A percentile compares a stretch with the other conserved stretches of the same genome.
Conservation (phyloP, 2,797 vertebrate species). For the Bradypodion ventrale region DNA sequence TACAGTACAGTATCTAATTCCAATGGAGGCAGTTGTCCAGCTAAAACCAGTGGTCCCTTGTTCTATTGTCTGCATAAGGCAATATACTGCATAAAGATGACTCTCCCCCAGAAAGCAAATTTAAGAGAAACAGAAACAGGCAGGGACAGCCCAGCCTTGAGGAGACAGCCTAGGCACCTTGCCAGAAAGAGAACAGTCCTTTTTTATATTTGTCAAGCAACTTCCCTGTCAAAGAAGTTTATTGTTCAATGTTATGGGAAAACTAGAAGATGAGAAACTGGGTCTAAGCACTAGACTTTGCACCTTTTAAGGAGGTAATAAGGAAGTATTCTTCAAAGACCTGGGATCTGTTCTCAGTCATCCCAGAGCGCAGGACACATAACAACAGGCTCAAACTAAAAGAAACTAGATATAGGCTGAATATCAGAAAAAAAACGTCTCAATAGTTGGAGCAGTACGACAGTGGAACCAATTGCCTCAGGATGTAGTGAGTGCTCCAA, state of each 20-base stretch:
- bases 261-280: neutral
- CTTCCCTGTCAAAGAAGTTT: neutral
- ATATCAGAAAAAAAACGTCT: no score
- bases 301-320: neutral
- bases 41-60: neutral
- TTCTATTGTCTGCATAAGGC: neutral
- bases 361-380: no score
- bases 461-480: no score
- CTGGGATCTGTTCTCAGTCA: no score
- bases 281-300: neutral
- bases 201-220: neutral
- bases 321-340: neutral
- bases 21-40: neutral
- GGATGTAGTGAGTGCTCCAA: no score
- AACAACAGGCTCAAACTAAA: no score
- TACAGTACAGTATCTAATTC: neutral
- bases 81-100: neutral
- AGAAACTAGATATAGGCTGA: no score
- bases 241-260: neutral
- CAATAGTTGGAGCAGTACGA: no score
- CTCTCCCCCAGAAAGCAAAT: neutral
- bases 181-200: neutral
- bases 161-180: neutral
- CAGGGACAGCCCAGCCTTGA: neutral
- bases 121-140: neutral